These are phyloP conservation scores for Mnemiopsis leidyi DNA, from an alignment of 37 sponge, comb jelly and placozoan species.

Conservation along the genomic window DNA sequence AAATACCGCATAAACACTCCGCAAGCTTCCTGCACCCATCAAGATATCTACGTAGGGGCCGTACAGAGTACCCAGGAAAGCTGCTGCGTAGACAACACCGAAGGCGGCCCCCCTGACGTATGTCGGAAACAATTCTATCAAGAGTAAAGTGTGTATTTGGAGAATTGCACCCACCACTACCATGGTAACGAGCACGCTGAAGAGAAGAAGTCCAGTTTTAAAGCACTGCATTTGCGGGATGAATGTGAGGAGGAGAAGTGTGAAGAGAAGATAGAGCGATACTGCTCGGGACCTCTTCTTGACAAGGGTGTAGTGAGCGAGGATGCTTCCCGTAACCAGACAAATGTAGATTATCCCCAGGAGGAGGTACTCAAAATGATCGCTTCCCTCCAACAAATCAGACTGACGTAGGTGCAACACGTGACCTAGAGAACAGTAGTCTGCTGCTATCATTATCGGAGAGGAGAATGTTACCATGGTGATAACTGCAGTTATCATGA, in stretches of 20 bases:
- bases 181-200: background rate
- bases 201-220: background rate
- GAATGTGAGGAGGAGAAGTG: background rate
- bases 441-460: background rate
- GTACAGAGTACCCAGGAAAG: conserved; percentile 7
- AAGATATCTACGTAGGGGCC: conserved; percentile 47
- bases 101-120: background rate
- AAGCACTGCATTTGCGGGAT: conserved; percentile 42
- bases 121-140: background rate
- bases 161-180: conserved; percentile 9
- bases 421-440: background rate
- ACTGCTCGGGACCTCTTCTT: background rate
- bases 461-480: conserved; percentile 22
- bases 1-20: conserved; percentile 57
- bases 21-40: background rate
- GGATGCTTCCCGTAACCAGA: background rate
- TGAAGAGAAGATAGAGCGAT: background rate
- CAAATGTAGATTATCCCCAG: background rate
- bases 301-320: background rate
- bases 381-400: background rate
- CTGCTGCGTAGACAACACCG: background rate
- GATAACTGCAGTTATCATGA: background rate
- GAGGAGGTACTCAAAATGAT: conserved; percentile 14
- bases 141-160: background rate
- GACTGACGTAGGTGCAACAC: background rate